These are phyloP conservation scores for Chloropsis hardwickii DNA, from an alignment of 2,113 vertebrate genomes.

Conservation along the genomic window DNA sequence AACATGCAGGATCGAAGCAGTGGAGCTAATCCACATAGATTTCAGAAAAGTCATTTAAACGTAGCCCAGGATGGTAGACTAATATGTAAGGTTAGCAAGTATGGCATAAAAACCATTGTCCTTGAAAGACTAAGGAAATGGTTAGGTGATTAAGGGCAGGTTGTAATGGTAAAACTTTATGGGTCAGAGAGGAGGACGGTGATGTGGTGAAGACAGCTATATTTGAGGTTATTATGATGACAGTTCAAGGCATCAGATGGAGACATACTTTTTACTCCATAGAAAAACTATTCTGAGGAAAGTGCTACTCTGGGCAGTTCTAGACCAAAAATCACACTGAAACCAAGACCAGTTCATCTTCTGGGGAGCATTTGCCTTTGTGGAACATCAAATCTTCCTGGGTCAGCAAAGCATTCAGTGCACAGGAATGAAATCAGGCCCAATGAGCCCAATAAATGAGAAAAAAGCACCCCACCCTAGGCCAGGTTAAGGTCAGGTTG, in stretches of 20 bases:
- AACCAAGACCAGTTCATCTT: slow-evolving; percentile 46
- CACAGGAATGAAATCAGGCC: slow-evolving; percentile 21
- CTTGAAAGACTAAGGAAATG: slow-evolving; percentile 69
- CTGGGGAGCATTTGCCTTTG: background rate
- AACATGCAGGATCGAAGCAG: slow-evolving; percentile 31
- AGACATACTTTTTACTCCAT: background rate
- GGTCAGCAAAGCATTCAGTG: slow-evolving; percentile 47
- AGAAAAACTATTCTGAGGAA: slow-evolving; percentile 32
- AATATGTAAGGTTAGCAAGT: slow-evolving; percentile 63
- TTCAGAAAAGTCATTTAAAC: slow-evolving; percentile 64
- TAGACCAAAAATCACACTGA: slow-evolving; percentile 34
- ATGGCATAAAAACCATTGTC: slow-evolving; percentile 71
- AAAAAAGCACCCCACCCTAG: background rate
- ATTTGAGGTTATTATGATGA: slow-evolving; percentile 61
- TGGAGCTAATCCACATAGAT: slow-evolving; percentile 60
- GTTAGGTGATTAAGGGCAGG: slow-evolving; percentile 66
- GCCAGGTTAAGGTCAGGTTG: slow-evolving; percentile 19
- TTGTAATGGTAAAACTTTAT: slow-evolving; percentile 70
- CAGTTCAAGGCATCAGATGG: slow-evolving; percentile 41
- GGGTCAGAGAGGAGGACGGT: slow-evolving; percentile 65
- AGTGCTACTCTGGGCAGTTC: background rate
- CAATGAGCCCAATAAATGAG: slow-evolving; percentile 47
- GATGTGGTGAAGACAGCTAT: slow-evolving; percentile 63
- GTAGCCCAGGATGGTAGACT: slow-evolving; percentile 41
- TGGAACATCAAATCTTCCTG: slow-evolving; percentile 4